Conservation (phyloP, 2,888 invertebrate species). For the Oxytorus armatus region DNA sequence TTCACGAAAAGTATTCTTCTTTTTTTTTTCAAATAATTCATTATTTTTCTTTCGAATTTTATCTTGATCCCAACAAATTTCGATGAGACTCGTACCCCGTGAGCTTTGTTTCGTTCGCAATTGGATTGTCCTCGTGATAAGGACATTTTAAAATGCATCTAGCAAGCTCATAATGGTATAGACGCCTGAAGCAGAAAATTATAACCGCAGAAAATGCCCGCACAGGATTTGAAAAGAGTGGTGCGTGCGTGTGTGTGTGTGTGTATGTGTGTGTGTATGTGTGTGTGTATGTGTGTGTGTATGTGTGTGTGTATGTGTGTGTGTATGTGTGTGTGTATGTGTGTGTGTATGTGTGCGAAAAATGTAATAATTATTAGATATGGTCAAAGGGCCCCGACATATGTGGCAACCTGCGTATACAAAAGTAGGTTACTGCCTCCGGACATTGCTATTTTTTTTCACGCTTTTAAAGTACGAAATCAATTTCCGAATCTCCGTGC, state of each 20-base stretch:
- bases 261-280: too few relatives aligned
- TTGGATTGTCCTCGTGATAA: neutral
- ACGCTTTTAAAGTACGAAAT: constrained; percentile 2
- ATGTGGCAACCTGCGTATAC: too few relatives aligned
- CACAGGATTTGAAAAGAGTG: too few relatives aligned
- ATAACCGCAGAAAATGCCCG: constrained; percentile 24
- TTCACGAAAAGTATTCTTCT: too few relatives aligned
- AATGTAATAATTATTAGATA: too few relatives aligned
- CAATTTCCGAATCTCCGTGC: neutral
- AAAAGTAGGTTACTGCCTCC: constrained; percentile 7
- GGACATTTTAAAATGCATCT: neutral
- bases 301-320: too few relatives aligned
- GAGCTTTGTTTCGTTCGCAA: neutral
- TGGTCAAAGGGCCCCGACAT: too few relatives aligned
- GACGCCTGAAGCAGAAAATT: constrained; percentile 3
- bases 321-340: too few relatives aligned
- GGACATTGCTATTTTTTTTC: constrained; percentile 6
- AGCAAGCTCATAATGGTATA: constrained; percentile 1
- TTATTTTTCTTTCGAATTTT: neutral
- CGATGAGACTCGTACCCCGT: neutral
- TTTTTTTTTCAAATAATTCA: too few relatives aligned
- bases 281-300: too few relatives aligned
- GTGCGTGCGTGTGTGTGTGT: too few relatives aligned
- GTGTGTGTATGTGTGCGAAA: too few relatives aligned
- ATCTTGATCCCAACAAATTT: neutral